Base-by-base conservation (phyloP, 1,140 invertebrate genomes). In the Periplaneta americana region DNA sequence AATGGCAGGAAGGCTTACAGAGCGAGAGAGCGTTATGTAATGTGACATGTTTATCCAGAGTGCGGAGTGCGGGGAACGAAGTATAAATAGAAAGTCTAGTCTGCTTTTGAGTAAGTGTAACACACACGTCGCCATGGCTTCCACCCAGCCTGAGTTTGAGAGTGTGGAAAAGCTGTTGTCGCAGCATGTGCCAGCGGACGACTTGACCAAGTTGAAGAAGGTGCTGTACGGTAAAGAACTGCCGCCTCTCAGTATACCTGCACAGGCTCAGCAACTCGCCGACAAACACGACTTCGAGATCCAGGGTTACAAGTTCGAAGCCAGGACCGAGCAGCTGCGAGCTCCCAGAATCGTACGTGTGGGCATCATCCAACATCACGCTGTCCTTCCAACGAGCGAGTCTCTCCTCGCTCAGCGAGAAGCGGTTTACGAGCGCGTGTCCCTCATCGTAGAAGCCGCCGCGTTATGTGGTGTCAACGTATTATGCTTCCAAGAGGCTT, bases 401-500 rank as follows among this genome's bases (percentile, higher is more conserved):
- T 92, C 96, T 5, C 89, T 99, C 79, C 84, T 87, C 22, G 91
- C 93, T 66, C 98, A 99, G 89, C 91, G 95, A 84, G 89, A 94
- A 82, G 95, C 94, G 28, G 91, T 99, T 80, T 93, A 95, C 87
- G 87, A 93, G 33, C 93, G 97, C 86, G 94, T 99, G 32, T 88
- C 88, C 74, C 89, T 91, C 75, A 94, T 98, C 36, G 93, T 98
- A 35, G 91, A 94, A 75, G 91, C 93, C 48, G 98, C 98, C 8
- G 94, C 93, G 3, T 82, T 88, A 33, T 93, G 93, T 85, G 92
- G 92, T 34, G 98, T 96, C n/a, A 99, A 99, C 87, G 91, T 99
- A 39, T 84, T 99, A 34, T 99, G 98, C 87, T 91, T 99, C 35
- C 98, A 99, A 89, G 98, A 99, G 90, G 95, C 97, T 13, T 99